phyloP scores from a whole-genome alignment of 1,140 invertebrate genomes.

The Drosophila rufa region DNA sequence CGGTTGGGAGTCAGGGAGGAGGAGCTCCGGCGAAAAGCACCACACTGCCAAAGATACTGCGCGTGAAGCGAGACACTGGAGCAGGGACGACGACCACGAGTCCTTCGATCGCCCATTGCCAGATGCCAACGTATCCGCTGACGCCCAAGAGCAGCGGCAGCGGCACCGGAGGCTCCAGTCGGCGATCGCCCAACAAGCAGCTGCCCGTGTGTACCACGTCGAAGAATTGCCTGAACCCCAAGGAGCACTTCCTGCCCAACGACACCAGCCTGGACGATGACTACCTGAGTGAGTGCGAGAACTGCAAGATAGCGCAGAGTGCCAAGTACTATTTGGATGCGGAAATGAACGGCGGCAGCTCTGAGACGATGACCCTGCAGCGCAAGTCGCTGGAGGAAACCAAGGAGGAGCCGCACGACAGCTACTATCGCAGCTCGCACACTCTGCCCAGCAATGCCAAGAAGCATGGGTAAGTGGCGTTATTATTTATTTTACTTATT shows the following conservation, averaged over 20 bases:
- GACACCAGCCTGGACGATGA: conserved; percentile 89
- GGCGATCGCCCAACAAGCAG: conserved; percentile 65
- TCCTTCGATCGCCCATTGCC: conserved; percentile 67
- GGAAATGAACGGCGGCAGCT: conserved; percentile 85
- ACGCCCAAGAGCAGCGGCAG: conserved; percentile 19
- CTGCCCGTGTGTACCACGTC: conserved; percentile 84
- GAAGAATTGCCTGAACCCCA: conserved; percentile 84
- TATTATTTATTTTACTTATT: too few relatives aligned
- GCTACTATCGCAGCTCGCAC: conserved; percentile 89
- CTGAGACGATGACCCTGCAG: conserved; percentile 90
- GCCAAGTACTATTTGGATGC: conserved; percentile 88
- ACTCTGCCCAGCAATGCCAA: conserved; percentile 89
- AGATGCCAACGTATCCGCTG: conserved; percentile 79
- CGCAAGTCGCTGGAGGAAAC: conserved; percentile 86
- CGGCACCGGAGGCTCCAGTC: conserved; percentile 11
- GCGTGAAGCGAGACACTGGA: conserved; percentile 41
- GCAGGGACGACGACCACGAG: conserved; percentile 15
- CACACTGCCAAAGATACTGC: conserved; percentile 62
- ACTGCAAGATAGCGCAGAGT: conserved; percentile 91
- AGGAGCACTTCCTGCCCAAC: conserved; percentile 85
- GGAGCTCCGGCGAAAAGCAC: conserved; percentile 40
- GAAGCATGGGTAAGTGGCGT: conserved; percentile 86
- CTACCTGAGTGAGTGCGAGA: conserved; percentile 93
- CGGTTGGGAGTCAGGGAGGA: conserved; percentile 7
- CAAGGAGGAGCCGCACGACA: conserved; percentile 86